These are phyloP conservation scores for Tonatia bakeri DNA, from an alignment of 2,113 vertebrate genomes.

Conservation along the genomic window DNA sequence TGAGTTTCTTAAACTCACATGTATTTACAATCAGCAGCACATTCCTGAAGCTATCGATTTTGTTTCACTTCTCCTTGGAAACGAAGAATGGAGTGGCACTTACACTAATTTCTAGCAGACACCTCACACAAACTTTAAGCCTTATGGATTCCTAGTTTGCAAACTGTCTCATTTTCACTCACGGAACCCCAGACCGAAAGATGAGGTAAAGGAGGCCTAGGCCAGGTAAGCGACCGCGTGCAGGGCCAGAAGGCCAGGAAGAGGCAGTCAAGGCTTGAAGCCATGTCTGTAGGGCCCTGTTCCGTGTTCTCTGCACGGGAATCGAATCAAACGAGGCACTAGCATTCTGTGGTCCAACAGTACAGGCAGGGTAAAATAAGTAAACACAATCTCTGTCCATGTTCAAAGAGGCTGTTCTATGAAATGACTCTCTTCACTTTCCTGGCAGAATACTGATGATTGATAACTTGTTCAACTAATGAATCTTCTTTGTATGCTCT, in stretches of 20 bases:
- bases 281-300: background rate
- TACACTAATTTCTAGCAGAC: background rate
- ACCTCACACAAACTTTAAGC: background rate
- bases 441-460: background rate
- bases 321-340: background rate
- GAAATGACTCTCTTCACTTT: background rate
- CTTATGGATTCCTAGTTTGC: background rate
- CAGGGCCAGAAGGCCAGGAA: background rate
- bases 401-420: background rate
- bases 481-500: background rate
- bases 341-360: background rate
- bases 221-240: background rate
- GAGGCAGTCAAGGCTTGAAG: background rate
- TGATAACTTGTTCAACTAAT: background rate
- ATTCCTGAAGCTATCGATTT: background rate
- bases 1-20: background rate
- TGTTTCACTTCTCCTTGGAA: constrained; percentile 26
- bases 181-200: background rate
- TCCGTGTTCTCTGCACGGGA: background rate
- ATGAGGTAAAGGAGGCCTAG: background rate
- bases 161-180: background rate
- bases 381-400: background rate
- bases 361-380: background rate
- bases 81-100: background rate
- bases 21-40: background rate